Evolutionary conservation across 2,888 invertebrate species (phyloP), one percentile per base, ranked within the genome.

Genomic region (Pemphredon lugubris): DNA sequence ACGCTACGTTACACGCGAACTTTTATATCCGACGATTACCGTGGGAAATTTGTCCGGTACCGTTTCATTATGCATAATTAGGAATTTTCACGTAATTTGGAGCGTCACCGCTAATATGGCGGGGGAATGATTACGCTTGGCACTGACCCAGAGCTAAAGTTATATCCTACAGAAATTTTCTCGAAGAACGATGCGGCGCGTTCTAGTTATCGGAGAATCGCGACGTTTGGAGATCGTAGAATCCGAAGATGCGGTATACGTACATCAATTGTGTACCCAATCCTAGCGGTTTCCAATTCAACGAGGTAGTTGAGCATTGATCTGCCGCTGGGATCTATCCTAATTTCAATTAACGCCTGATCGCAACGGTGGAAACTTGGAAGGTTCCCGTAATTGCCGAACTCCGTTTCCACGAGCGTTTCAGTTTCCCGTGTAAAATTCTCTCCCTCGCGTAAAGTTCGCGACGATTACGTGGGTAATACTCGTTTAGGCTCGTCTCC

Each of bases 321-420:
- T 64, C 67, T 40, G 14, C n/a, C 14, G 0, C 2, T 0, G n/a
- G n/a, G 39, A 14, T 45, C 53, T 42, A 26, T 18, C 34, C 53
- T 26, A 54, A 48, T 34, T 61, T 34, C 18, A 42, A 61, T 58
- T 57, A 50, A 48, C 40, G 18, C 42, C 40, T 26, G 47, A 48
- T 37, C 40, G 13, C 51, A 9, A 2, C 13, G 37, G n/a, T n/a
- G 18, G 34, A 9, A 34, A 34, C 34, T 34, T 34, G n/a, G 34
- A n/a, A 34, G n/a, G n/a, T 9, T 21, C 40, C 9, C 44, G 20
- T 14, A 23, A 60, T 42, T 18, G 26, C 30, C 40, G 14, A 50
- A 13, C 32, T 34, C 21, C 40, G 40, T 40, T n/a, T n/a, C n/a
- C n/a, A n/a, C 23, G 11, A 45, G 21, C 11, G 44, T 26, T 47